Percentiles rank a stretch among this genome's conserved stretches.
phyloP scores from a whole-genome alignment of 2,113 vertebrate genomes.

The Podocnemis expansa region DNA sequence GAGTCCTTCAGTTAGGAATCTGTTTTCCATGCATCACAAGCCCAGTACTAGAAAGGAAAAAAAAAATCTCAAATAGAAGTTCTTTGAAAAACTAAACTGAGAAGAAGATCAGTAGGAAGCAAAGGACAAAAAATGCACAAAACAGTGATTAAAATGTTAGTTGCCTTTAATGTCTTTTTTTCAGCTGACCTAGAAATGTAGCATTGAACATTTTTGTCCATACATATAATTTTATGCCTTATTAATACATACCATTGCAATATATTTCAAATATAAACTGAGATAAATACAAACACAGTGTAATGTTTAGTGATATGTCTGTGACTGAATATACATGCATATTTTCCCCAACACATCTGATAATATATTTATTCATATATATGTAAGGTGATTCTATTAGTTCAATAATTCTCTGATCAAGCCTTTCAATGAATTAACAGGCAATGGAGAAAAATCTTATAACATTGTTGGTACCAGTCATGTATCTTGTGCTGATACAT shows the following conservation, averaged over 20 bases:
- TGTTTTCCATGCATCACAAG: background rate
- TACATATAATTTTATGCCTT: background rate
- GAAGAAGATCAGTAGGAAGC: background rate
- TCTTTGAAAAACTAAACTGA: background rate
- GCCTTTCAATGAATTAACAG: background rate
- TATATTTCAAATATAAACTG: background rate
- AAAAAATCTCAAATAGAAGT: background rate
- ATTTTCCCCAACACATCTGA: background rate
- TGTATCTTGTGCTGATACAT: background rate
- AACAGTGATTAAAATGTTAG: background rate
- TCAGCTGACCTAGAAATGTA: background rate
- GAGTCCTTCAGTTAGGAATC: background rate
- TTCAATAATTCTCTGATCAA: constrained; percentile 1
- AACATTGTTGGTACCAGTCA: background rate
- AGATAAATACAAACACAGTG: background rate
- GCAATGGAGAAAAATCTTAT: background rate
- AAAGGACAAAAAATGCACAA: background rate
- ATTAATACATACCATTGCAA: background rate
- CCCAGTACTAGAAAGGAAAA: background rate
- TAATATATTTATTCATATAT: background rate
- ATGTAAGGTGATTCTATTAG: background rate
- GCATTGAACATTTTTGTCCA: background rate
- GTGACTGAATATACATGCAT: background rate
- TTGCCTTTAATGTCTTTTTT: background rate
- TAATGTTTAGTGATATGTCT: background rate